These are phyloP conservation scores for Clivina fossor DNA, from an alignment of 2,888 invertebrate genomes.

Conservation along the genomic window DNA sequence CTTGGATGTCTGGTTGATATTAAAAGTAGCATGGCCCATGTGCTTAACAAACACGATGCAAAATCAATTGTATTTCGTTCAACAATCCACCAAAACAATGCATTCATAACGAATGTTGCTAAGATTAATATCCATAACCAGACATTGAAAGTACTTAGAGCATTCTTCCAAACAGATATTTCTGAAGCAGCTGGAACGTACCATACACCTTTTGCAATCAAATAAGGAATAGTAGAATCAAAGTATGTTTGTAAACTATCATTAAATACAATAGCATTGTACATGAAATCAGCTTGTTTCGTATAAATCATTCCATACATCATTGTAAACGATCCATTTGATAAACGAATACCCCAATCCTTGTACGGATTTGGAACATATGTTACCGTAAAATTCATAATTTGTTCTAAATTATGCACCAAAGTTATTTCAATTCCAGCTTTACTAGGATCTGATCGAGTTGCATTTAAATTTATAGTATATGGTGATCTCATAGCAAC, in stretches of 20 bases:
- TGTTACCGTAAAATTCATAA: slow-evolving; percentile 36
- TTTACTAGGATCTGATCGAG: slow-evolving; percentile 1
- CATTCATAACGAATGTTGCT: neutral
- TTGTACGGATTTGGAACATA: slow-evolving; percentile 32
- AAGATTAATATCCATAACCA: neutral
- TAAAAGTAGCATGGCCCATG: neutral
- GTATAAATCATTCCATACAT: slow-evolving; percentile 53
- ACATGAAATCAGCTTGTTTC: slow-evolving; percentile 54
- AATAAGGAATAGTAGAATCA: too few relatives aligned
- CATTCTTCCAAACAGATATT: slow-evolving; percentile 12
- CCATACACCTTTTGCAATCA: slow-evolving; percentile 13
- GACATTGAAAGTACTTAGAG: neutral
- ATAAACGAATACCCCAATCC: slow-evolving; percentile 54
- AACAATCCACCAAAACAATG: neutral
- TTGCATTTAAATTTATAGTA: slow-evolving; percentile 34
- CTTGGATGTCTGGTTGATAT: neutral
- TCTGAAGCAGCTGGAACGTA: slow-evolving; percentile 7
- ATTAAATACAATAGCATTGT: too few relatives aligned
- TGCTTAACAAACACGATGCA: neutral
- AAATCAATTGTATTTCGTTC: too few relatives aligned
- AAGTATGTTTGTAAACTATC: too few relatives aligned
- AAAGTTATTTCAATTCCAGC: slow-evolving; percentile 39
- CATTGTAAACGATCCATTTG: slow-evolving; percentile 55
- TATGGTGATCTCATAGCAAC: slow-evolving; percentile 36
- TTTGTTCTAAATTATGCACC: slow-evolving; percentile 32